A percentile compares a stretch with the other conserved stretches of the same genome.
phyloP scores from a whole-genome alignment of 1,140 invertebrate genomes.

The Lordiphosa stackelbergi region DNA sequence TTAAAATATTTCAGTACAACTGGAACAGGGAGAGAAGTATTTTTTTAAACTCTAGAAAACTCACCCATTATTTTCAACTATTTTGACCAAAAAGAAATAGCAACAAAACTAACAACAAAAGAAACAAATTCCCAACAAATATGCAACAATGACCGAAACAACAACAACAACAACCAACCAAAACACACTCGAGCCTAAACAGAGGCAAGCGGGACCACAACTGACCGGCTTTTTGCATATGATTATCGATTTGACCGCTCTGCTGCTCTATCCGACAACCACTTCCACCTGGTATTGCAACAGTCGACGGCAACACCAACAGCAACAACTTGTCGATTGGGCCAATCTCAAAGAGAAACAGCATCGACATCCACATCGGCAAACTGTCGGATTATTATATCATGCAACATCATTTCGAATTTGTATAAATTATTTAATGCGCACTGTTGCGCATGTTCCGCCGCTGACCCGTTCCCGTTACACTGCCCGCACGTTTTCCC shows the following conservation, averaged over 20 bases:
- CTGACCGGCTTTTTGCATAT: slow-evolving; percentile 69
- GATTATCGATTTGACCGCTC: slow-evolving; percentile 61
- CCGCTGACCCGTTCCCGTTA: slow-evolving; percentile 1
- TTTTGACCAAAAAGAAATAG: slow-evolving; percentile 6
- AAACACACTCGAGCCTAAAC: slow-evolving; percentile 38
- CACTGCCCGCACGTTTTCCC: slow-evolving; percentile 40
- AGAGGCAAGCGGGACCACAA: slow-evolving; percentile 21
- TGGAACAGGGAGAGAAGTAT: no score
- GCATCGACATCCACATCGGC: slow-evolving; percentile 19
- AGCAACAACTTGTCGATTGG: slow-evolving; percentile 1
- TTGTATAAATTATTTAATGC: slow-evolving; percentile 73
- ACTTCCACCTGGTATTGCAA: slow-evolving; percentile 3
- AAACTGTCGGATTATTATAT: slow-evolving; percentile 53
- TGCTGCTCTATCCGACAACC: neutral
- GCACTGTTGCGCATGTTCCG: slow-evolving; percentile 58
- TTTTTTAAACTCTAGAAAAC: neutral
- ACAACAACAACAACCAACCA: slow-evolving; percentile 31
- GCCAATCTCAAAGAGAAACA: slow-evolving; percentile 27
- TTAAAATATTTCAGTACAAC: no score
- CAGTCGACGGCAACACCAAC: neutral
- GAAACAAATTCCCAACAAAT: slow-evolving; percentile 32
- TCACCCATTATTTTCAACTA: slow-evolving; percentile 28
- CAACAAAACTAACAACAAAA: slow-evolving; percentile 1
- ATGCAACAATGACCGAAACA: slow-evolving; percentile 46
- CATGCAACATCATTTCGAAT: slow-evolving; percentile 64